Evolutionary conservation across 2,797 vertebrate species (phyloP).

Genomic region (Chaetophractus vellerosus): DNA sequence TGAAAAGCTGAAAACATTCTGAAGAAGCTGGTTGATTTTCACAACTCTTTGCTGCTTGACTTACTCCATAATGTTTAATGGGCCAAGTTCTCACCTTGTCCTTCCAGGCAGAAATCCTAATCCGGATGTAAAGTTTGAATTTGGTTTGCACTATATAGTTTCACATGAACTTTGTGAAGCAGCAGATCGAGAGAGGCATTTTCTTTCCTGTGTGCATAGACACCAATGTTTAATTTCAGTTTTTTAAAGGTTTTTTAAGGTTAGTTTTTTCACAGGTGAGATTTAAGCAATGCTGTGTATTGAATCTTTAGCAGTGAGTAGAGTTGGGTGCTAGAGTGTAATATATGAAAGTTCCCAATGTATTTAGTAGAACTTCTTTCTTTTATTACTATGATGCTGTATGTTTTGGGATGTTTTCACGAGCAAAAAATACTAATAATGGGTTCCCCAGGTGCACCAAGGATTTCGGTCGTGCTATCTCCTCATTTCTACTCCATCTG

Average conservation of each 20-base stretch:
- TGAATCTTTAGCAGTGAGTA: background rate
- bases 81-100: constrained; percentile 69
- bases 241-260: constrained; percentile 49
- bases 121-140: background rate
- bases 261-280: background rate
- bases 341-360: background rate
- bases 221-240: background rate
- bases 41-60: constrained; percentile 30
- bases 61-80: constrained; percentile 67
- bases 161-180: constrained; percentile 36
- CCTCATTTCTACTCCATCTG: rapidly evolving
- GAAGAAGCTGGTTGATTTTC: background rate
- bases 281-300: background rate
- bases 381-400: background rate
- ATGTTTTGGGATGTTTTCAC: background rate
- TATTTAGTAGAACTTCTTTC: background rate
- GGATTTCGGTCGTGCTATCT: background rate
- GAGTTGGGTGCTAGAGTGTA: background rate
- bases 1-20: constrained; percentile 47
- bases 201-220: constrained; percentile 1
- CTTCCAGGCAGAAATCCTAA: background rate
- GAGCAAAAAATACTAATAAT: background rate
- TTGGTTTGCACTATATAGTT: background rate
- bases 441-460: background rate
- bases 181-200: background rate